These are phyloP conservation scores for Exephanes ischioxanthus DNA, from an alignment of 2,888 invertebrate species.

Conservation along the genomic window DNA sequence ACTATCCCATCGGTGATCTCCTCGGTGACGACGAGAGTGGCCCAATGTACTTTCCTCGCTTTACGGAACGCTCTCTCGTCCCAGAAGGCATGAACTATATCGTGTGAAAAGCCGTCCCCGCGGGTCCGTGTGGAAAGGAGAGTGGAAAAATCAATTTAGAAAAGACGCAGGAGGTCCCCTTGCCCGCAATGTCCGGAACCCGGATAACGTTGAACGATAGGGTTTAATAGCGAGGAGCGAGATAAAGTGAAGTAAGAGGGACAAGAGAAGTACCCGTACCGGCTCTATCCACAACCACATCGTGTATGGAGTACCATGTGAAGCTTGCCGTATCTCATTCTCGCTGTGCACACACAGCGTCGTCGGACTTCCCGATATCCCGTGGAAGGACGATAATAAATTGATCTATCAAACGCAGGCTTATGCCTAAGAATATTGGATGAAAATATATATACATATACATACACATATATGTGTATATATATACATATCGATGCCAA, in stretches of 20 bases:
- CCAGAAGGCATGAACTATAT: conserved; percentile 17
- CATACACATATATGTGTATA: background rate
- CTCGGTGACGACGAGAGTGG: background rate
- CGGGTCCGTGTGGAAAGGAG: conserved; percentile 1
- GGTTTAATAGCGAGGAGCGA: conserved; percentile 47
- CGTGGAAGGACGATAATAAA: conserved; percentile 58
- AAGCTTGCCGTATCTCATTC: conserved; percentile 42
- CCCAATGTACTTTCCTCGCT: background rate
- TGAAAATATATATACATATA: conserved; percentile 18
- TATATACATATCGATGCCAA: conserved; percentile 25
- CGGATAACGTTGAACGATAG: conserved; percentile 47
- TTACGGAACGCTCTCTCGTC: background rate
- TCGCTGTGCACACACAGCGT: conserved; percentile 2
- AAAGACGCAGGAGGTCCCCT: conserved; percentile 47
- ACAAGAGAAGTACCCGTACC: conserved; percentile 16
- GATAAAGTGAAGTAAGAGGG: conserved; percentile 15
- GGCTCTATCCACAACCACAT: conserved; percentile 3
- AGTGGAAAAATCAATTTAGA: conserved; percentile 60
- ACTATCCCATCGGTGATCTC: background rate
- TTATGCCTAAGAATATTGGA: conserved; percentile 59
- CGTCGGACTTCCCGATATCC: conserved; percentile 26
- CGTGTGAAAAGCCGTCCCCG: background rate
- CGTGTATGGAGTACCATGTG: conserved; percentile 34
- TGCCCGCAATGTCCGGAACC: conserved; percentile 50
- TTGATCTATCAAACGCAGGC: conserved; percentile 65